Evolutionary conservation across 2,113 vertebrate genomes (phyloP).

Genomic region (Dunckerocampus dactyliophorus): DNA sequence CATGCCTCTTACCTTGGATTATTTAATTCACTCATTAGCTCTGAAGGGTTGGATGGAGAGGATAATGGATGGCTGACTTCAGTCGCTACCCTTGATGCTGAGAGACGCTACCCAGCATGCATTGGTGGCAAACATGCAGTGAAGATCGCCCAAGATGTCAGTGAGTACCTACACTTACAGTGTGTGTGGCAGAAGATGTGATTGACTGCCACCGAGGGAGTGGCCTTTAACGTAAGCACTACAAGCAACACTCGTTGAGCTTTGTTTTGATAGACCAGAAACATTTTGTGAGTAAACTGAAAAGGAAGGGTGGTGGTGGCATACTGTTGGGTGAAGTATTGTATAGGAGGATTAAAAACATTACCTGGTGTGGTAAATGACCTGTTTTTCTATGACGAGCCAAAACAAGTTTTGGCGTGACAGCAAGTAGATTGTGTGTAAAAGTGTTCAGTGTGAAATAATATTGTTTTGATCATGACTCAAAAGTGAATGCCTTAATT

Average conservation of each 20-base stretch:
- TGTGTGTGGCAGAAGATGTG: slow-evolving; percentile 22
- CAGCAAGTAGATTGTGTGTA: neutral
- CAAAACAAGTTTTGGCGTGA: neutral
- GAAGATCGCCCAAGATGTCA: neutral
- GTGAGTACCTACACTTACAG: neutral
- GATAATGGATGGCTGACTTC: slow-evolving; percentile 69
- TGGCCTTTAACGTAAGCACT: slow-evolving; percentile 10
- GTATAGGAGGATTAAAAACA: slow-evolving; percentile 7
- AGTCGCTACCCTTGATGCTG: slow-evolving; percentile 64
- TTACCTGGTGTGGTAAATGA: slow-evolving; percentile 3
- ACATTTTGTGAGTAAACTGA: slow-evolving; percentile 18
- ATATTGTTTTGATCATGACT: too few relatives aligned
- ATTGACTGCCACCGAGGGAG: slow-evolving; percentile 7
- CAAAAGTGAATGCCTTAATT: too few relatives aligned
- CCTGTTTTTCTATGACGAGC: neutral
- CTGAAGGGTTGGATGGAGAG: slow-evolving; percentile 70
- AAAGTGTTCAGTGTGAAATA: too few relatives aligned
- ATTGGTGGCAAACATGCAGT: slow-evolving; percentile 10
- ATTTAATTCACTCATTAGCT: slow-evolving; percentile 81
- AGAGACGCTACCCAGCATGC: slow-evolving; percentile 20
- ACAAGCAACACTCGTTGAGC: slow-evolving; percentile 3
- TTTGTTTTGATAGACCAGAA: slow-evolving; percentile 22
- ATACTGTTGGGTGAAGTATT: slow-evolving; percentile 18
- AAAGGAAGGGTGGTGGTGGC: slow-evolving; percentile 17
- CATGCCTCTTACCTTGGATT: slow-evolving; percentile 82